Evolutionary conservation across 2,113 vertebrate species (phyloP), one percentile per base, ranked within the genome.

Genomic region (Semicossyphus pulcher): DNA sequence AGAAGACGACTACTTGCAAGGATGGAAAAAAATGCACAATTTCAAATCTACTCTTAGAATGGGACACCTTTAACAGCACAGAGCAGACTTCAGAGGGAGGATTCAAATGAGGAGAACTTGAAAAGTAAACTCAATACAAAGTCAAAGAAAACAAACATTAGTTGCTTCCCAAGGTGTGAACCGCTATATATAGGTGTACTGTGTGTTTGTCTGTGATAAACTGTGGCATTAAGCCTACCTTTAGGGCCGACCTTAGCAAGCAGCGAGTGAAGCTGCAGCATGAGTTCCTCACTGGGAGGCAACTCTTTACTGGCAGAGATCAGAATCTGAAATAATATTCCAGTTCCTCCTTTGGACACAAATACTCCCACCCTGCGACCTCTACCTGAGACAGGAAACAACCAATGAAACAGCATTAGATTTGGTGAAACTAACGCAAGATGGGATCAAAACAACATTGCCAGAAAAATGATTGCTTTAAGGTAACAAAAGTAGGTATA

Each of bases 201-300:
- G 2, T 45, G 42, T 57, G 16, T 36, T 28, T 57, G 32, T 48
- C 25, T 49, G 20, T 36, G 14, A 48, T 14, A 4, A 21, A 8
- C 18, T 52, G 32, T 3, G 48, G 52, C 12, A 32, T 41, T 16
- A 21, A 21, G 15, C 23, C 20, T 81, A 99, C 97, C 98, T 96
- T 99, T 99, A 8, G 94, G 95, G 83, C 97, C 97, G 67, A 96
- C 94, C 92, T 98, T 99, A 70, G 96, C 96, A 64, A 99, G 95
- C 76, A 99, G 88, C 7, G 95, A 95, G 84, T 99, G 97, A 85
- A 97, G 93, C 72, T 96, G 96, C 53, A 97, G 86, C 96, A 99
- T 96, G 76, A 99, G 89, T 26, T 99, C 97, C 71, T 99, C 97
- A 77, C 94, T 96, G 59, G 92, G 91, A 12, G 94, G 90, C 16